Evolutionary conservation across 2,113 vertebrate genomes (phyloP).

Genomic region (Sclerurus mexicanus): DNA sequence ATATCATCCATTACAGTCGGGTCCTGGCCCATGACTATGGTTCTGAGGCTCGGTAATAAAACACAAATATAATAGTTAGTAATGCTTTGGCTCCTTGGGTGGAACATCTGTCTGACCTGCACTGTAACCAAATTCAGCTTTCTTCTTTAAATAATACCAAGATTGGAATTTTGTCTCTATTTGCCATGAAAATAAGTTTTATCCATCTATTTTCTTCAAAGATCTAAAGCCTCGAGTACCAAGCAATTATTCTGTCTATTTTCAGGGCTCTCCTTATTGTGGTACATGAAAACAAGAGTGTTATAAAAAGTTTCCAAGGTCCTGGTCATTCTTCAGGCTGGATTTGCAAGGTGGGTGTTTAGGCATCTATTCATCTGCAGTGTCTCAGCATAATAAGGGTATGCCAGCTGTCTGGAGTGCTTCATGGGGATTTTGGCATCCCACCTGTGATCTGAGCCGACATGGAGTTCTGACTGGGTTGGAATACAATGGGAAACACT

Average conservation of each 20-base stretch:
- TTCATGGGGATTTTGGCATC: not conserved
- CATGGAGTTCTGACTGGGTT: not conserved
- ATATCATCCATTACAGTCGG: not conserved
- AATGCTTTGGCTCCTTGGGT: constrained; percentile 41
- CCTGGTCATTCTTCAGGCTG: not conserved
- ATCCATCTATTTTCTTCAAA: not conserved
- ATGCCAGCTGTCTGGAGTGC: not conserved
- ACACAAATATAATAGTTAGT: constrained; percentile 32
- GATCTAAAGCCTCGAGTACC: not conserved
- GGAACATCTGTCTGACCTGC: constrained; percentile 47
- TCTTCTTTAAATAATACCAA: not conserved
- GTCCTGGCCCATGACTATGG: not conserved
- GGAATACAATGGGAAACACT: not conserved
- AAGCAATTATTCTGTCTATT: not conserved
- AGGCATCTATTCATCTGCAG: not conserved
- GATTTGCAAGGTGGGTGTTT: not conserved
- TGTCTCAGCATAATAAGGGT: not conserved
- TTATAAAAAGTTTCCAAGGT: not conserved
- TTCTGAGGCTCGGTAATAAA: constrained; percentile 4
- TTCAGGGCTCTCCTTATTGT: not conserved
- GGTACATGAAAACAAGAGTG: not conserved
- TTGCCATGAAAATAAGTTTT: not conserved
- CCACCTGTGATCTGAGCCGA: not conserved
- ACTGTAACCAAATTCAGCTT: not conserved
- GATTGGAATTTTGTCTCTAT: not conserved